Evolutionary conservation across 2,113 vertebrate species (phyloP).

Genomic region (Megaceryle maxima): DNA sequence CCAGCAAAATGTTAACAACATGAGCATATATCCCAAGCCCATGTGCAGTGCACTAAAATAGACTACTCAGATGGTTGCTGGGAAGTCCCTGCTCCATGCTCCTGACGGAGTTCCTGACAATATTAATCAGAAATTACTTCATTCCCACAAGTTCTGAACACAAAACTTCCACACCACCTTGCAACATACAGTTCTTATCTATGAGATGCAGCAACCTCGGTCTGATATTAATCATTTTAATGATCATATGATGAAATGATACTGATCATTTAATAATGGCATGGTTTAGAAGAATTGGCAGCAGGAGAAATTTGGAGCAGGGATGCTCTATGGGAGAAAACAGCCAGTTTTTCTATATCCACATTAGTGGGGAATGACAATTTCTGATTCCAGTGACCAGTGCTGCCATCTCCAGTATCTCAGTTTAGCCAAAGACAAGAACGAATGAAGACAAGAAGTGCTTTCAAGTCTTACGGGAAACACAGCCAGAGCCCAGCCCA

Average conservation of each 20-base stretch:
- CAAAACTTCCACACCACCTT: not conserved
- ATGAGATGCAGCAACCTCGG: too few species aligned
- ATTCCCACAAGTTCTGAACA: not conserved
- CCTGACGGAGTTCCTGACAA: not conserved
- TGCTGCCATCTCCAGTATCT: not conserved
- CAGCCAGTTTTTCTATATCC: not conserved
- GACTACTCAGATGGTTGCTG: accelerated
- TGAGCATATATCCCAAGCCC: not conserved
- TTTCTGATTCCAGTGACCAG: not conserved
- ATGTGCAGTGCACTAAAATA: not conserved
- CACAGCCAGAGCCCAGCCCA: not conserved
- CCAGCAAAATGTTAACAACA: not conserved
- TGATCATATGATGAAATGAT: too few species aligned
- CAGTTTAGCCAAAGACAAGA: too few species aligned
- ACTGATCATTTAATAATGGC: not conserved
- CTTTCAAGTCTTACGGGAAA: not conserved
- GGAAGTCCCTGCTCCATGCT: not conserved
- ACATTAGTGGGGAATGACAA: not conserved
- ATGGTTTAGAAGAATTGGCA: not conserved
- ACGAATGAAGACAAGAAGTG: not conserved
- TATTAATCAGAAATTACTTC: not conserved
- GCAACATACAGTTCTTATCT: not conserved
- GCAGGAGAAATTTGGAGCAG: not conserved
- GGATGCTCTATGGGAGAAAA: not conserved
- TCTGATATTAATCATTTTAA: not conserved